These are phyloP conservation scores for Amblyornis subalaris DNA, from an alignment of 2,113 vertebrate genomes.

Conservation along the genomic window DNA sequence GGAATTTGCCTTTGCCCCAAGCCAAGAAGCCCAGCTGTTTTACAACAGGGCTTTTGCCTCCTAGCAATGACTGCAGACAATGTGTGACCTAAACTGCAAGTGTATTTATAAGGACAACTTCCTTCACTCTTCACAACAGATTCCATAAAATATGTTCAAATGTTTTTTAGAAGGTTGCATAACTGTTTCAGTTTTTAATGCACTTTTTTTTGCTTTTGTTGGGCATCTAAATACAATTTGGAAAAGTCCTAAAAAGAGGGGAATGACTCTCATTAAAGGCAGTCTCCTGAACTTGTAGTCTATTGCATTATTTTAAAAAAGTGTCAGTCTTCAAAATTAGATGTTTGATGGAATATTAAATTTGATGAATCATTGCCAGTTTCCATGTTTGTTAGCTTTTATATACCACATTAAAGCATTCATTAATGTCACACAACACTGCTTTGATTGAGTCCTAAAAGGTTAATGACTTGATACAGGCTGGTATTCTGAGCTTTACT, in stretches of 20 bases:
- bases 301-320: slow-evolving; percentile 23
- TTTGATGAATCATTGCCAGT: slow-evolving; percentile 73
- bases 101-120: slow-evolving; percentile 49
- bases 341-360: slow-evolving; percentile 74
- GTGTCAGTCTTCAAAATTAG: slow-evolving; percentile 63
- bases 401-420: slow-evolving; percentile 72
- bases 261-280: slow-evolving; percentile 10
- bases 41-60: slow-evolving; percentile 60
- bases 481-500: slow-evolving; percentile 49
- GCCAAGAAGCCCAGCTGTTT: slow-evolving; percentile 65
- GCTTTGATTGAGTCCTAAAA: slow-evolving; percentile 73
- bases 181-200: slow-evolving; percentile 28
- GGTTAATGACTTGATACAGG: slow-evolving; percentile 71
- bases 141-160: slow-evolving; percentile 41
- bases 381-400: slow-evolving; percentile 68
- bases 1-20: slow-evolving; percentile 66
- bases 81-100: slow-evolving; percentile 56
- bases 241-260: neutral
- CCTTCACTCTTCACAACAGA: slow-evolving; percentile 42
- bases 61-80: slow-evolving; percentile 58
- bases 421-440: slow-evolving; percentile 74
- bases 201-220: slow-evolving; percentile 30
- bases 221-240: neutral
- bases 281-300: slow-evolving; percentile 47
- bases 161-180: slow-evolving; percentile 25